Evolutionary conservation across 1,140 invertebrate species (phyloP).

Genomic region (Trachymyrmex cornetzi): DNA sequence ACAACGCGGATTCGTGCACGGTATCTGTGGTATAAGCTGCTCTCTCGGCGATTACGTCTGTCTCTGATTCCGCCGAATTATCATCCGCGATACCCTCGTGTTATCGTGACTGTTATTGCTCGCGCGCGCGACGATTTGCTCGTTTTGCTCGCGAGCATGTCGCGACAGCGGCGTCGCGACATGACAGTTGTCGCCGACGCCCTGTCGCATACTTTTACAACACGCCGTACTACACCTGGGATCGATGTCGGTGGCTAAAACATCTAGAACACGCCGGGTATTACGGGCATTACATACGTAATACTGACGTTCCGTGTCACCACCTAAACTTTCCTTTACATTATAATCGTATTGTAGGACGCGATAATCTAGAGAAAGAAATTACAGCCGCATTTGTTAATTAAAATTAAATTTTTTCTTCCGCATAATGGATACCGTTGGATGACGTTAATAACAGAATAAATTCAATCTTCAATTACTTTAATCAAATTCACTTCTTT

Average conservation of each 20-base stretch:
- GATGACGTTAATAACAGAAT: neutral
- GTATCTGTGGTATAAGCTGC: no score
- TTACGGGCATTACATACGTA: constrained; percentile 6
- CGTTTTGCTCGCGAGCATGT: neutral
- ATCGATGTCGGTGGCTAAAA: constrained; percentile 55
- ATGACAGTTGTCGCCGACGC: neutral
- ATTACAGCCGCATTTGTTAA: neutral
- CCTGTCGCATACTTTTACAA: constrained; percentile 36
- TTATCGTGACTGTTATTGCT: neutral
- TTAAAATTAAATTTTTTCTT: constrained; percentile 19
- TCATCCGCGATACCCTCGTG: neutral
- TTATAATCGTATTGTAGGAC: neutral
- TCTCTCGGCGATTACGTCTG: neutral
- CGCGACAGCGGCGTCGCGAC: constrained; percentile 15
- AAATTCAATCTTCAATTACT: constrained; percentile 10
- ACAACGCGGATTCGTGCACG: neutral
- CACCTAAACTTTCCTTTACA: constrained; percentile 3
- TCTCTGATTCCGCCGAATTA: neutral
- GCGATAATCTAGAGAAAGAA: neutral
- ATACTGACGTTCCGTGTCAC: neutral
- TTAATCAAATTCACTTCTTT: neutral
- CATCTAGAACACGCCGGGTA: constrained; percentile 37
- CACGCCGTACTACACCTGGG: constrained; percentile 16
- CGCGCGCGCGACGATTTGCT: neutral
- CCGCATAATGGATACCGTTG: neutral